Conservation (phyloP, 2,888 invertebrate species). For the Cephonodes hylas region DNA sequence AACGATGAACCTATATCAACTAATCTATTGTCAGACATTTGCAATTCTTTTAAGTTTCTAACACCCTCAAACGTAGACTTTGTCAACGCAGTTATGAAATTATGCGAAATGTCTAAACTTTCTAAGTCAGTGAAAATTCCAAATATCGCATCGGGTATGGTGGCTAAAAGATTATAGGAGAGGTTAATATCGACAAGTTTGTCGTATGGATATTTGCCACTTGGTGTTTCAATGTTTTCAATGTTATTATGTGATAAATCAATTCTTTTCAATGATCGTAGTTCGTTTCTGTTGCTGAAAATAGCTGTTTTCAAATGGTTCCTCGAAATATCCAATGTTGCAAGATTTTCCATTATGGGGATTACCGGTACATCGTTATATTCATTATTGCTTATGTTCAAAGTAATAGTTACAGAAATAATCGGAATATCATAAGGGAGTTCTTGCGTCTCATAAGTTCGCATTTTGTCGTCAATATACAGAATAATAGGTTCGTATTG, state of each 20-base stretch:
- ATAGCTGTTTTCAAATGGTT: conserved; percentile 42
- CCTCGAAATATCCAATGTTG: conserved; percentile 40
- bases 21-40: conserved; percentile 51
- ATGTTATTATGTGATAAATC: conserved; percentile 58
- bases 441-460: not conserved
- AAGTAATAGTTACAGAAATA: conserved; percentile 17
- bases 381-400: conserved; percentile 44
- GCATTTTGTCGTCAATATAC: not conserved
- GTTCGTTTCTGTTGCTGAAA: conserved; percentile 35
- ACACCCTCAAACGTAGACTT: conserved; percentile 53
- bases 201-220: conserved; percentile 25
- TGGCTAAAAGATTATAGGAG: conserved; percentile 48
- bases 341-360: conserved; percentile 36
- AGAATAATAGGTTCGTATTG: not conserved
- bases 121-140: conserved; percentile 39
- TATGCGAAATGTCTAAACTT: conserved; percentile 53
- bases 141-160: conserved; percentile 45
- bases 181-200: conserved; percentile 44
- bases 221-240: conserved; percentile 28
- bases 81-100: conserved; percentile 42
- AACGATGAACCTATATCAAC: conserved; percentile 47
- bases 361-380: conserved; percentile 34
- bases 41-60: conserved; percentile 40
- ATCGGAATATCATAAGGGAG: not conserved
- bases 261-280: conserved; percentile 36